phyloP scores from a whole-genome alignment of 1,140 invertebrate genomes.

The Drosophila neocordata region DNA sequence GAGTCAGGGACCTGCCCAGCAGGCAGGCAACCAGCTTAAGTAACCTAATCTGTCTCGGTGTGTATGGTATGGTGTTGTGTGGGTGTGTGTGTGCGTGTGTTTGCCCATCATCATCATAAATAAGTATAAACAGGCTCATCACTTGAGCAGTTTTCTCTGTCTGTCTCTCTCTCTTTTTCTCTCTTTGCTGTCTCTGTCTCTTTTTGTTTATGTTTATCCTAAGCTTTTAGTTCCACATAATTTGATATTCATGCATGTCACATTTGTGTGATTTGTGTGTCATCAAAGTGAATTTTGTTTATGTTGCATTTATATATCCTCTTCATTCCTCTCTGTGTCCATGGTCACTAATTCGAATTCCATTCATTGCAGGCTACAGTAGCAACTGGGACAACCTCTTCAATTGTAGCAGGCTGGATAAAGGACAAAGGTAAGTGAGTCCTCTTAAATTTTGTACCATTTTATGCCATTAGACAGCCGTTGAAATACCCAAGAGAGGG shows the following conservation, averaged over 20 bases:
- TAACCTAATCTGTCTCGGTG: constrained; percentile 43
- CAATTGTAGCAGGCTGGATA: constrained; percentile 25
- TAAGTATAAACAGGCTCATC: constrained; percentile 58
- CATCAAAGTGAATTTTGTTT: constrained; percentile 65
- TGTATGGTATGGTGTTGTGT: constrained; percentile 13
- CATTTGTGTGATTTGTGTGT: constrained; percentile 25
- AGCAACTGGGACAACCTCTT: background rate
- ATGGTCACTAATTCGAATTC: constrained; percentile 33
- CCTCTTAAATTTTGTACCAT: constrained; percentile 20
- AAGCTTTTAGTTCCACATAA: constrained; percentile 72
- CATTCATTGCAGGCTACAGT: constrained; percentile 39
- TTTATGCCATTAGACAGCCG: constrained; percentile 24
- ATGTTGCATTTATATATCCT: constrained; percentile 51
- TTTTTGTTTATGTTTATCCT: constrained; percentile 19
- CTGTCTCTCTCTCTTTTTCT: constrained; percentile 3
- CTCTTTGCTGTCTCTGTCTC: constrained; percentile 28
- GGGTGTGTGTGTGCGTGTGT: constrained; percentile 19
- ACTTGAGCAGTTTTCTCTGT: constrained; percentile 37
- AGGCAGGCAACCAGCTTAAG: constrained; percentile 47
- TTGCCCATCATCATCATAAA: constrained; percentile 57
- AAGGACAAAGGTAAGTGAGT: constrained; percentile 43
- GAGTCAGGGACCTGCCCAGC: constrained; percentile 23
- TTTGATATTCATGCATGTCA: constrained; percentile 72
- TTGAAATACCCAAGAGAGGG: constrained; percentile 32
- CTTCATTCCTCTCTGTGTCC: constrained; percentile 29